Base-by-base conservation (phyloP, 2,797 vertebrate species). In the Cheirogaleus major region DNA sequence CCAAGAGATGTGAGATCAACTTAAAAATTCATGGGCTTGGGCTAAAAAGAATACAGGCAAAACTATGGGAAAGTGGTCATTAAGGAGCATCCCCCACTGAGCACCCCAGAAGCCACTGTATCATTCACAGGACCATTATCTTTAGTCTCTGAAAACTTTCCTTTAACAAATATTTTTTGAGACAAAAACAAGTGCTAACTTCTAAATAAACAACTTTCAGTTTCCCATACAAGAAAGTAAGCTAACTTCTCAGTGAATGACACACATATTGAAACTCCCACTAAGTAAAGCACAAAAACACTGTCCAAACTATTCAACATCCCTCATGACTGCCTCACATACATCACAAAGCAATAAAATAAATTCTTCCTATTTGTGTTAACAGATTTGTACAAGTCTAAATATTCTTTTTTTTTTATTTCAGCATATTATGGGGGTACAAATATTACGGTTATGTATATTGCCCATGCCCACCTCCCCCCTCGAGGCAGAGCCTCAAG, bases 101-200 rank as follows among this genome's bases (percentile, higher is more conserved):
- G 20, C 8, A 55, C 61, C 18, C 27, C 55, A 69, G 75, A 88
- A 83, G 18, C 18, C 35, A 91, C 22, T 59, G 17, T 48, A 45
- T 63, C 73, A 45, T 52, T 85, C 59, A 55, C 13, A 72, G 20
- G 45, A 63, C 10, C 23, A 45, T 52, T 32, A 69, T 55, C 69
- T 88, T 55, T 69, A 43, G 25, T 88, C 70, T 57, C n/a, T 8
- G n/a, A 57, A 92, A 90, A 67, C 41, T 75, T 35, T 63, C n/a
- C 63, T 73, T 92, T 80, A 69, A 89, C 30, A 45, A 93, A n/a
- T 67, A 35, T 25, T 61, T 85, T 73, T 89, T 89, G 78, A 83
- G 43, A 89, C 8, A 67, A 35, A 82, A 61, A 73, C 73, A 70
- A 23, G 61, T 52, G 30, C 25, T 84, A 79, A 72, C 55, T 76